Evolutionary conservation across 2,113 vertebrate species (phyloP).

Genomic region (Vulpes ferrilata): DNA sequence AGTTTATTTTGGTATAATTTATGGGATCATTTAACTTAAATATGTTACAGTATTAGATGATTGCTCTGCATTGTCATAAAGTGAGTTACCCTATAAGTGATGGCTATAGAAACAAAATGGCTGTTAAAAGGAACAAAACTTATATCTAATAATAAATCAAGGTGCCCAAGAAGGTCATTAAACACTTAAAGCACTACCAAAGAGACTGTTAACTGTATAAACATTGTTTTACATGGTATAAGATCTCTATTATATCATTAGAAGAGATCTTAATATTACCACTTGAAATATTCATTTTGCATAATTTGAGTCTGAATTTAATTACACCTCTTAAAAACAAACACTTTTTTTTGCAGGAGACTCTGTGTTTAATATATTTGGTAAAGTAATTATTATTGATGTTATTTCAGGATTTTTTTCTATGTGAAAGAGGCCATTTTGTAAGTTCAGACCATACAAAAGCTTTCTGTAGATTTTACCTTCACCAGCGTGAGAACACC

Average conservation of each 20-base stretch:
- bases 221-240: neutral
- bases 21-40: neutral
- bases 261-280: slow-evolving; percentile 7
- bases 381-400: neutral
- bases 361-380: neutral
- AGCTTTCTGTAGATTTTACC: slow-evolving; percentile 29
- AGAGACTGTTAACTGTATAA: neutral
- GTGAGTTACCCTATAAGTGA: neutral
- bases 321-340: slow-evolving; percentile 9
- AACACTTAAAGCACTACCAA: neutral
- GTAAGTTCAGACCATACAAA: neutral
- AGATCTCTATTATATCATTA: neutral
- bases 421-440: slow-evolving; percentile 33
- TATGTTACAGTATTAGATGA: neutral
- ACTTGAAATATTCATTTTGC: slow-evolving; percentile 26
- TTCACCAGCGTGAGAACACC: neutral
- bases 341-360: neutral
- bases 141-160: neutral
- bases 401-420: neutral
- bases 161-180: neutral
- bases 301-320: slow-evolving; percentile 40
- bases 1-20: slow-evolving; percentile 9
- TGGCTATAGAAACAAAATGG: neutral
- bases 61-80: neutral
- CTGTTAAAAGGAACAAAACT: neutral